These are phyloP conservation scores for Ptychodera flava DNA, from an alignment of 35 echinoderm and acorn worm species.

Conservation along the genomic window DNA sequence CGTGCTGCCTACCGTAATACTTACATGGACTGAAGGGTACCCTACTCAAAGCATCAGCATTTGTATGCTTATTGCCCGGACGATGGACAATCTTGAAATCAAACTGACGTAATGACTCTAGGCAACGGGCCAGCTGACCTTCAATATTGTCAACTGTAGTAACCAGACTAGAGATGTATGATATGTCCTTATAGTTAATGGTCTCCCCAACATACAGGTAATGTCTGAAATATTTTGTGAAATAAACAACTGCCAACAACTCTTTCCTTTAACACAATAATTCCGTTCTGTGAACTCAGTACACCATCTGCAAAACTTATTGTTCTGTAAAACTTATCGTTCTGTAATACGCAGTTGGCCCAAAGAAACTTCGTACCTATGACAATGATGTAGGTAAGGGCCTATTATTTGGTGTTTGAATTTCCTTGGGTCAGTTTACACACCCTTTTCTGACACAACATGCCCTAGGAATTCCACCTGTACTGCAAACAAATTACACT, in stretches of 20 bases:
- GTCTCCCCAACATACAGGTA: too few species aligned
- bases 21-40: too few species aligned
- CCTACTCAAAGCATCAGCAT: too few species aligned
- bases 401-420: conserved; percentile 22
- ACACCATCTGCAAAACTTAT: conserved; percentile 39
- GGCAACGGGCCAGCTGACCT: too few species aligned
- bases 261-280: conserved; percentile 45
- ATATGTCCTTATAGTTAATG: too few species aligned
- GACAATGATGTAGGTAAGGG: conserved; percentile 17
- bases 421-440: conserved; percentile 37
- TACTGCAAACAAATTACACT: conserved; percentile 36
- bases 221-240: conserved; percentile 35
- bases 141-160: too few species aligned
- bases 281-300: conserved; percentile 5
- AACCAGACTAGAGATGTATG: too few species aligned
- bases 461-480: conserved; percentile 38
- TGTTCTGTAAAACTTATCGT: conserved; percentile 19
- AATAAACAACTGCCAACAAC: conserved; percentile 46
- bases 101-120: too few species aligned
- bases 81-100: too few species aligned
- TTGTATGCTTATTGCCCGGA: too few species aligned
- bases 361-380: conserved; percentile 33
- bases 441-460: conserved; percentile 38
- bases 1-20: too few species aligned
- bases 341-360: conserved; percentile 55